Percentiles rank a stretch among this genome's conserved stretches.
Conservation (phyloP, 2,113 vertebrate species). For the Shinisaurus crocodilurus region DNA sequence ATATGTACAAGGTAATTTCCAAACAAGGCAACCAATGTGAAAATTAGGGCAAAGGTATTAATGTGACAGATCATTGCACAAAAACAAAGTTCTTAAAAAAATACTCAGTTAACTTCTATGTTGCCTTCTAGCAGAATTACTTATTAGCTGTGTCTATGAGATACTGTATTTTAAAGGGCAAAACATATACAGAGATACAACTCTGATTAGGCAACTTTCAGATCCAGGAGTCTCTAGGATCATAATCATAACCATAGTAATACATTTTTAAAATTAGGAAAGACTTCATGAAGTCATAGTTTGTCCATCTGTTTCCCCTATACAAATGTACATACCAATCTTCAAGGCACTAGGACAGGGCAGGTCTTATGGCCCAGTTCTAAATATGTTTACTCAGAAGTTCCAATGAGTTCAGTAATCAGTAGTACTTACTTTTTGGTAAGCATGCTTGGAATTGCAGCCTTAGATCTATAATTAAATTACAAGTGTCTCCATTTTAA, state of each 20-base stretch:
- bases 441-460: slow-evolving; percentile 1
- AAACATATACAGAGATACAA: slow-evolving; percentile 48
- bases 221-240: slow-evolving; percentile 35
- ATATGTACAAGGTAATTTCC: slow-evolving; percentile 47
- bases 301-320: not conserved
- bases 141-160: slow-evolving; percentile 39
- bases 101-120: not conserved
- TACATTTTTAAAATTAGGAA: slow-evolving; percentile 7
- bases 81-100: slow-evolving; percentile 44
- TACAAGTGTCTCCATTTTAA: not conserved
- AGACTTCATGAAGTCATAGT: not conserved
- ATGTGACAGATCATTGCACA: slow-evolving; percentile 59
- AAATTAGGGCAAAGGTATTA: slow-evolving; percentile 25
- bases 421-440: not conserved
- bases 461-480: not conserved
- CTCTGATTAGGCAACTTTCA: slow-evolving; percentile 25
- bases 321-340: not conserved
- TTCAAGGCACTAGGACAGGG: slow-evolving; percentile 30
- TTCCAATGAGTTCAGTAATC: not conserved
- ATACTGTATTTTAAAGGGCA: slow-evolving; percentile 41
- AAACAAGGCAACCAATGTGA: slow-evolving; percentile 37
- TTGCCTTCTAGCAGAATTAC: slow-evolving; percentile 31
- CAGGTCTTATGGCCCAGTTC: not conserved
- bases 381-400: not conserved
- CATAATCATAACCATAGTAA: slow-evolving; percentile 42